A percentile compares a stretch with the other conserved stretches of the same genome.
These are phyloP conservation scores for Cotesia vestalis DNA, from an alignment of 1,140 invertebrate genomes.

Conservation along the genomic window DNA sequence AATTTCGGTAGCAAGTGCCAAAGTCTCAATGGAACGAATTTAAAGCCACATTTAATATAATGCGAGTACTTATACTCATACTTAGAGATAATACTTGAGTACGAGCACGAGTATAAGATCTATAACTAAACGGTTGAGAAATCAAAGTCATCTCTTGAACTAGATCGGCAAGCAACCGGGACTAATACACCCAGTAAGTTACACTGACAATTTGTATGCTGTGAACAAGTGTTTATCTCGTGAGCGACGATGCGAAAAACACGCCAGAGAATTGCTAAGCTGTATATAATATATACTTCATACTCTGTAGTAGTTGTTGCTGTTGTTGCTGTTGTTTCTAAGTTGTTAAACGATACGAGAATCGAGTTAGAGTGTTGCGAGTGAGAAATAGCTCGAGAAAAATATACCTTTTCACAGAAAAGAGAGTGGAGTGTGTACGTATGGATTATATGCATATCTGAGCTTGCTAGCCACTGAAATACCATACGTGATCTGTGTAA, in stretches of 20 bases:
- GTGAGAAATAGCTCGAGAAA: too few species aligned
- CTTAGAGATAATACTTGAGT: too few species aligned
- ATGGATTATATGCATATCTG: background rate
- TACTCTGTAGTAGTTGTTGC: background rate
- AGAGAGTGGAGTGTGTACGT: background rate
- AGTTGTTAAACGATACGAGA: background rate
- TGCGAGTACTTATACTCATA: too few species aligned
- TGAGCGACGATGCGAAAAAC: constrained; percentile 33
- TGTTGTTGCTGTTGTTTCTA: too few species aligned
- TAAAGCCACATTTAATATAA: too few species aligned
- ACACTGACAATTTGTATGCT: constrained; percentile 29
- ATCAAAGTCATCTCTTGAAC: constrained; percentile 19
- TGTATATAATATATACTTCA: background rate
- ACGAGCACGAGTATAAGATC: too few species aligned
- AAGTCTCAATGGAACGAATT: too few species aligned
- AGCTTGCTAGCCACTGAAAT: background rate
- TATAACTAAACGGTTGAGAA: background rate
- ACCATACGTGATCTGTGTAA: constrained; percentile 35
- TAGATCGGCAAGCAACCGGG: constrained; percentile 25
- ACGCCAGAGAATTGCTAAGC: background rate
- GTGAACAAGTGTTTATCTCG: constrained; percentile 33
- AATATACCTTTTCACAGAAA: too few species aligned
- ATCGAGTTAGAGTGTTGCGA: too few species aligned
- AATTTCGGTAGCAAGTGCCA: too few species aligned
- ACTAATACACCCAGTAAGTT: constrained; percentile 26